Percentiles rank a stretch among this genome's conserved stretches.
phyloP scores from a whole-genome alignment of 92 coral and sea anemone species.

The Siderastrea radians region DNA sequence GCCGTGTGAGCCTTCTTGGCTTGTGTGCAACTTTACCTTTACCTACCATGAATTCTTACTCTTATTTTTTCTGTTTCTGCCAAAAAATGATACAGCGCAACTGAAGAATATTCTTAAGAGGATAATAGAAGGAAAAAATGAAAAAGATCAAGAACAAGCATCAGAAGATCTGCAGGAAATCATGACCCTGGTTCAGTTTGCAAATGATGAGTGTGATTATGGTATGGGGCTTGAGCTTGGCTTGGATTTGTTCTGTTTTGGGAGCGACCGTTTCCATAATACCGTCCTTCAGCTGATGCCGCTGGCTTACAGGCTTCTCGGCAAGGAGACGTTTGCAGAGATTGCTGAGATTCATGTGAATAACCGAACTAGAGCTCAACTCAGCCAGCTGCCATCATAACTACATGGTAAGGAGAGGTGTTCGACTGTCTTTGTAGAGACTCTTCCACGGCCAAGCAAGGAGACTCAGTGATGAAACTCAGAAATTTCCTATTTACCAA shows the following conservation, averaged over 20 bases:
- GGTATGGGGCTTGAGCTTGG: constrained; percentile 99
- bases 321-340: constrained; percentile 80
- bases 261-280: constrained; percentile 86
- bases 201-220: constrained; percentile 98
- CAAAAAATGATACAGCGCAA: constrained; percentile 65
- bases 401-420: too few species aligned
- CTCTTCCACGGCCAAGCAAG: too few species aligned
- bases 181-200: constrained; percentile 95
- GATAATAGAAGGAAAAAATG: constrained; percentile 79
- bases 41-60: not conserved
- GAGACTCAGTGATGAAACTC: too few species aligned
- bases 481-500: too few species aligned
- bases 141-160: constrained; percentile 77
- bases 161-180: constrained; percentile 95
- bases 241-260: constrained; percentile 95
- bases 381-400: constrained; percentile 43
- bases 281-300: constrained; percentile 87
- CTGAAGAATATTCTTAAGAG: constrained; percentile 81
- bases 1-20: too few species aligned
- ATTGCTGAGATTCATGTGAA: constrained; percentile 81
- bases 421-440: too few species aligned
- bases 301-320: constrained; percentile 88
- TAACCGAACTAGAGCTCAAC: constrained; percentile 41
- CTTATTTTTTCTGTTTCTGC: not conserved
- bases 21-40: not conserved